Conservation (phyloP, 2,113 vertebrate species). For the Syngnathus floridae region DNA sequence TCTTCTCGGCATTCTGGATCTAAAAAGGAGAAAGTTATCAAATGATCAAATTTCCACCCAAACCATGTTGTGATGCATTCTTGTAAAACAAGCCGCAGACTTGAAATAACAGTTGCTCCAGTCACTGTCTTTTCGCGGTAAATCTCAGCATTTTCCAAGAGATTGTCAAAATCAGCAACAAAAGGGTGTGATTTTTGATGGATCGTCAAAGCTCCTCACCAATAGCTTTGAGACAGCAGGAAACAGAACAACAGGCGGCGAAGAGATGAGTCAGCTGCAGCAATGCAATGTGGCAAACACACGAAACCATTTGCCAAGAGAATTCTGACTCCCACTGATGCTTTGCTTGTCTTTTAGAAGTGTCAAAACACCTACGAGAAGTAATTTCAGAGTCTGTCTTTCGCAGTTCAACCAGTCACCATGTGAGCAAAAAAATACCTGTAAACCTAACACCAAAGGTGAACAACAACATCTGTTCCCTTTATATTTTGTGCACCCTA, state of each 20-base stretch:
- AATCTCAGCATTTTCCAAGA: neutral
- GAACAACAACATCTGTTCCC: neutral
- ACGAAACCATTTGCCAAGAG: conserved; percentile 22
- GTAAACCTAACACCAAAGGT: neutral
- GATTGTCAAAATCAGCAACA: conserved; percentile 9
- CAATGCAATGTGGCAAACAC: conserved; percentile 22
- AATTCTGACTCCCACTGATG: conserved; percentile 13
- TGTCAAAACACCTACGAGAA: neutral
- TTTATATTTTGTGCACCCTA: conserved; percentile 15
- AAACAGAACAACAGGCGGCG: conserved; percentile 32
- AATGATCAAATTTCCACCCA: neutral
- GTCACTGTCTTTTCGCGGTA: conserved; percentile 7
- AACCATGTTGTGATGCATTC: neutral
- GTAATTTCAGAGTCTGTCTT: neutral
- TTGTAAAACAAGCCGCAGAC: neutral
- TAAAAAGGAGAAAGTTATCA: conserved; percentile 15
- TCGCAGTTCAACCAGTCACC: conserved; percentile 19
- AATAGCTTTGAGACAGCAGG: conserved; percentile 22
- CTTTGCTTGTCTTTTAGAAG: conserved; percentile 2
- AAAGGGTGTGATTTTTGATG: conserved; percentile 11
- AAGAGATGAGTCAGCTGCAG: conserved; percentile 43
- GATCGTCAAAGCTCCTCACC: conserved; percentile 9
- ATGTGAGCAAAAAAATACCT: conserved; percentile 3
- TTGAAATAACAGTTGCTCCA: conserved; percentile 11
- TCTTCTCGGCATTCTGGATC: conserved; percentile 65